Conservation (phyloP, 2,797 vertebrate genomes). For the Mastacembelus armatus region DNA sequence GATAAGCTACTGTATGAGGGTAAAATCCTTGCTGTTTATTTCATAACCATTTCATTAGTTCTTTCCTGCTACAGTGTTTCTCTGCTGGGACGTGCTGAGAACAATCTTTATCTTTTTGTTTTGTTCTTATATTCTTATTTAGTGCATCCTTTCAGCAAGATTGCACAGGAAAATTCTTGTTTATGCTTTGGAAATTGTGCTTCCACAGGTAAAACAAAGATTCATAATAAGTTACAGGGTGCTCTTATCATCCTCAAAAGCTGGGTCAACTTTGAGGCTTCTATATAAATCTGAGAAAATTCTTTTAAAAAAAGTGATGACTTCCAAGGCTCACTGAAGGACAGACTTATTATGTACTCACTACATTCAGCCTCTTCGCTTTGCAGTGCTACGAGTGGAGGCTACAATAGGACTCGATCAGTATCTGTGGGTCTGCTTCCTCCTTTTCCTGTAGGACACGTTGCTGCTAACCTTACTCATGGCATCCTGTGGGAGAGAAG, state of each 20-base stretch:
- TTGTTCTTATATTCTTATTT: neutral
- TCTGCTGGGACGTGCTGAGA: slow-evolving; percentile 2
- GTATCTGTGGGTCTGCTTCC: slow-evolving; percentile 14
- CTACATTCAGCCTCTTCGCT: slow-evolving; percentile 29
- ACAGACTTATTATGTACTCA: slow-evolving; percentile 40
- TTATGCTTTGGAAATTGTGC: slow-evolving; percentile 15
- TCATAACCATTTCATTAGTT: slow-evolving; percentile 54
- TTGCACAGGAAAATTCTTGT: slow-evolving; percentile 9
- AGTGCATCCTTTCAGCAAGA: slow-evolving; percentile 2
- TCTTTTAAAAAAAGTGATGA: slow-evolving; percentile 28
- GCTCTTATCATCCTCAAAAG: slow-evolving; percentile 40
- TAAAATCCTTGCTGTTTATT: slow-evolving; percentile 31
- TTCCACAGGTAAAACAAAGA: slow-evolving; percentile 31
- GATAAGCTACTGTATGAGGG: slow-evolving; percentile 13
- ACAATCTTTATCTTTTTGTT: neutral
- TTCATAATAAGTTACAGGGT: slow-evolving; percentile 23
- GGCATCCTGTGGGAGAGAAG: slow-evolving; percentile 27
- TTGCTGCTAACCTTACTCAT: slow-evolving; percentile 49
- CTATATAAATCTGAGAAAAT: slow-evolving; percentile 26
- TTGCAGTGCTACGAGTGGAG: slow-evolving; percentile 25
- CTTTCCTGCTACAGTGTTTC: slow-evolving; percentile 12
- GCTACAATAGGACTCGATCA: slow-evolving; percentile 33
- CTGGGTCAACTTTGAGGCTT: slow-evolving; percentile 25
- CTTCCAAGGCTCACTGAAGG: slow-evolving; percentile 45
- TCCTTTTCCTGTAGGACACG: slow-evolving; percentile 32